phyloP scores from a whole-genome alignment of 2,888 invertebrate species.

The Steinernema carpocapsae region DNA sequence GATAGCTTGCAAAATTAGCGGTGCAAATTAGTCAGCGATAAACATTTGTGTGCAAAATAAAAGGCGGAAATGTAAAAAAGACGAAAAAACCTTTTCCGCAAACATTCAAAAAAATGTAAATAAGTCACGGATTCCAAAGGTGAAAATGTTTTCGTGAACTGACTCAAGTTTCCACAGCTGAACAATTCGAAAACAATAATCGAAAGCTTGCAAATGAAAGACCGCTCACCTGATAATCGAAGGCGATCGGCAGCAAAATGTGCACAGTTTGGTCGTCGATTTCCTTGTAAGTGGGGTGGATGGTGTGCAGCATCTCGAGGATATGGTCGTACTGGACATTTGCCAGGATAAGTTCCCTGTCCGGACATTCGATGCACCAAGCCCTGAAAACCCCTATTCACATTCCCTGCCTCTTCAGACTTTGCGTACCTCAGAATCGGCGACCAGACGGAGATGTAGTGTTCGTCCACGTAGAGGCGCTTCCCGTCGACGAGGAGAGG shows the following conservation, averaged over 20 bases:
- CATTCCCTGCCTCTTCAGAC: neutral
- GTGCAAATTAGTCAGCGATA: too few relatives aligned
- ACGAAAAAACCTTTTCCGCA: too few relatives aligned
- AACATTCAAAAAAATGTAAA: too few relatives aligned
- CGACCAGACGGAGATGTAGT: slow-evolving; percentile 65
- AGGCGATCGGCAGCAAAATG: slow-evolving; percentile 66
- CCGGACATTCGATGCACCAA: slow-evolving; percentile 68
- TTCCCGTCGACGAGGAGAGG: slow-evolving; percentile 66
- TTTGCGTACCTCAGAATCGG: slow-evolving; percentile 58
- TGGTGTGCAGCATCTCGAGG: slow-evolving; percentile 66
- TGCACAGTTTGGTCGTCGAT: slow-evolving; percentile 68
- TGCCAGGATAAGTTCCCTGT: slow-evolving; percentile 68
- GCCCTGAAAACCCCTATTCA: slow-evolving; percentile 50
- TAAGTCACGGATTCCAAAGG: too few relatives aligned
- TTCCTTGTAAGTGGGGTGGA: slow-evolving; percentile 68
- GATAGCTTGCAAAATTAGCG: too few relatives aligned
- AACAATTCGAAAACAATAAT: too few relatives aligned
- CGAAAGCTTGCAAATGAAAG: too few relatives aligned
- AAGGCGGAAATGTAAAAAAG: too few relatives aligned
- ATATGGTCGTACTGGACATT: slow-evolving; percentile 68
- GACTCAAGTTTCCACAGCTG: too few relatives aligned
- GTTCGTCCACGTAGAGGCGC: slow-evolving; percentile 67
- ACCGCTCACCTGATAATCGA: slow-evolving; percentile 65
- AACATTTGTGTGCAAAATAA: too few relatives aligned
- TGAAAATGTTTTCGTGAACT: too few relatives aligned